phyloP scores from a whole-genome alignment of 2,113 vertebrate genomes.

The Monopterus albus region DNA sequence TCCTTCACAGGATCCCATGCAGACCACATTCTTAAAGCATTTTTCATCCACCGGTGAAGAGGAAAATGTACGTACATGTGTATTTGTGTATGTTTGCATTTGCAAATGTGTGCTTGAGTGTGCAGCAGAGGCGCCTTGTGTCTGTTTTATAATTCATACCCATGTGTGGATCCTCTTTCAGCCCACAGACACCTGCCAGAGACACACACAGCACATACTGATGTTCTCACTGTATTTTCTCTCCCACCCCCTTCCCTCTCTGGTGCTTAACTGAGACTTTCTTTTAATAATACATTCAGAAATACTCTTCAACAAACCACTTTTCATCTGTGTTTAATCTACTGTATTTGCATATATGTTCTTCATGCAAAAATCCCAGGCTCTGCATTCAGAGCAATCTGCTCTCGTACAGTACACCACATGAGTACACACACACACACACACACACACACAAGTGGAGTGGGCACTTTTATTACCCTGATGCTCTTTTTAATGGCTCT shows the following conservation, averaged over 20 bases:
- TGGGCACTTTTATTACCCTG: conserved; percentile 58
- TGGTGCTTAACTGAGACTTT: conserved; percentile 18
- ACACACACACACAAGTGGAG: background rate
- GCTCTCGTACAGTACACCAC: background rate
- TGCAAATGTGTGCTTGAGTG: conserved; percentile 27
- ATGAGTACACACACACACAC: background rate
- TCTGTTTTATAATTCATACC: conserved; percentile 78
- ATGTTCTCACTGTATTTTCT: conserved; percentile 30
- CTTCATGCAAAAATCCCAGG: background rate
- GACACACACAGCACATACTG: conserved; percentile 46
- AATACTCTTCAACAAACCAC: background rate
- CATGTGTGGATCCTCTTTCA: conserved; percentile 75
- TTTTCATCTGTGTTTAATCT: background rate
- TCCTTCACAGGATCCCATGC: conserved; percentile 16
- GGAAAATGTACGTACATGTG: conserved; percentile 23
- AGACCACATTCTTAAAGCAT: conserved; percentile 51
- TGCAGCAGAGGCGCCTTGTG: conserved; percentile 35
- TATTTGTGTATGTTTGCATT: conserved; percentile 26
- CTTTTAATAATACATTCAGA: conserved; percentile 11
- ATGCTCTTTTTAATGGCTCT: conserved; percentile 69
- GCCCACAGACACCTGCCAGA: conserved; percentile 69
- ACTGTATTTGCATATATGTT: conserved; percentile 19
- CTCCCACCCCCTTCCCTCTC: background rate
- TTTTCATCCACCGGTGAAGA: conserved; percentile 44
- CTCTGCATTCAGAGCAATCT: conserved; percentile 20